These are phyloP conservation scores for human DNA, from an alignment of 2,113 vertebrate species.

Conservation along the genomic window DNA sequence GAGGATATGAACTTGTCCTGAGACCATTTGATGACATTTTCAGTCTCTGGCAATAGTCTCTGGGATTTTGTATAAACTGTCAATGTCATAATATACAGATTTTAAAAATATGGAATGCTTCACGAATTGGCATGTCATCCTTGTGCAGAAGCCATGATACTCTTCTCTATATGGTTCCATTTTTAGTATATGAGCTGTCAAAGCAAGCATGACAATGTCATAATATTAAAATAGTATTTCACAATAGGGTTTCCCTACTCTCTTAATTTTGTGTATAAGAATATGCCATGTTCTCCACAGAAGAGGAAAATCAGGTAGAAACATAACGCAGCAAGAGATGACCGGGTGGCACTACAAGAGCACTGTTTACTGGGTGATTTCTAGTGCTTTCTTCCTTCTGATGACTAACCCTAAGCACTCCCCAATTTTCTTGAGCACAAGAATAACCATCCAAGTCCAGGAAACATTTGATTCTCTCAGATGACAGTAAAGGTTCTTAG, in stretches of 20 bases:
- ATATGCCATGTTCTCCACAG: background rate
- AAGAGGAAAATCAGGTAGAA: background rate
- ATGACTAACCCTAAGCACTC: constrained; percentile 23
- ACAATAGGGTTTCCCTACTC: background rate
- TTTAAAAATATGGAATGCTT: background rate
- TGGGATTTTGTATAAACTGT: background rate
- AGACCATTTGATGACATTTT: constrained; percentile 14
- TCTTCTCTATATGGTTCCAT: background rate
- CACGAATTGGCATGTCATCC: background rate
- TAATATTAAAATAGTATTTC: background rate
- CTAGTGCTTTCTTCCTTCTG: constrained; percentile 29
- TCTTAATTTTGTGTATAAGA: background rate
- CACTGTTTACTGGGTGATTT: background rate
- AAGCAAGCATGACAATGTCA: background rate
- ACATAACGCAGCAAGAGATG: background rate
- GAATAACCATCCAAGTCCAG: constrained; percentile 32
- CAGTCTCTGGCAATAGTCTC: background rate
- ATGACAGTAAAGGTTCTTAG: constrained; percentile 1
- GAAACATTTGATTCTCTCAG: constrained; percentile 38
- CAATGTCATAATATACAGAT: background rate
- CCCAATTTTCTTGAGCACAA: background rate
- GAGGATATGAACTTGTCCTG: background rate
- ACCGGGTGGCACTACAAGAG: background rate
- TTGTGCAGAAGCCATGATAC: background rate
- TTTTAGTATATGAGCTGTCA: background rate